A percentile compares a stretch with the other conserved stretches of the same genome.
These are phyloP conservation scores for Callorhinus ursinus DNA, from an alignment of 2,113 vertebrate genomes.

Conservation along the genomic window DNA sequence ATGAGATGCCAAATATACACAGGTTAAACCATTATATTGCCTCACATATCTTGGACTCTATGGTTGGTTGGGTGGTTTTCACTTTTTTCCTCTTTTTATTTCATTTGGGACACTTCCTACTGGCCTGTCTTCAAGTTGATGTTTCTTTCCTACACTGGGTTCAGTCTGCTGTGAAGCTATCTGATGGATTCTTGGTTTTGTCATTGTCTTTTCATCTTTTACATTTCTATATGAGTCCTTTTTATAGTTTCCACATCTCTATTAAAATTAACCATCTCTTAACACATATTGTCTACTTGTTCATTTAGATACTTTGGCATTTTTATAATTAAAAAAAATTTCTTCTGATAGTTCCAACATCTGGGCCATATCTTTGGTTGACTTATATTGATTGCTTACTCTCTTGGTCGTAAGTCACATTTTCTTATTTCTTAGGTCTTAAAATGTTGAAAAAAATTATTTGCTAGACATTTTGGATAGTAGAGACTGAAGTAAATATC, in stretches of 20 bases:
- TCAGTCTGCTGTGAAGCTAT: background rate
- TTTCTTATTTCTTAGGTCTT: background rate
- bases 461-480: background rate
- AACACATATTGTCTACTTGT: background rate
- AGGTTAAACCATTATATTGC: background rate
- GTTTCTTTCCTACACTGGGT: background rate
- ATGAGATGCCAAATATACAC: background rate
- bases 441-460: background rate
- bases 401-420: background rate
- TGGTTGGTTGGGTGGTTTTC: background rate
- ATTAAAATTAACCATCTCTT: background rate
- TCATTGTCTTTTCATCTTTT: background rate
- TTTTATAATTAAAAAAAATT: background rate
- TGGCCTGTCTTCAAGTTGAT: background rate
- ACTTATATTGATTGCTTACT: background rate
- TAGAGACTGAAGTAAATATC: background rate
- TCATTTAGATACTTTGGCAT: background rate
- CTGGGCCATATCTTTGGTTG: background rate
- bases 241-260: background rate
- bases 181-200: background rate
- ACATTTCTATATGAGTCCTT: background rate
- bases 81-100: background rate
- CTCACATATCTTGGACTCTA: background rate
- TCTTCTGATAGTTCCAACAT: background rate
- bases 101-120: background rate